Percentiles rank a stretch among this genome's conserved stretches.
phyloP scores from a whole-genome alignment of 2,888 invertebrate genomes.

The Dromius quadrimaculatus region DNA sequence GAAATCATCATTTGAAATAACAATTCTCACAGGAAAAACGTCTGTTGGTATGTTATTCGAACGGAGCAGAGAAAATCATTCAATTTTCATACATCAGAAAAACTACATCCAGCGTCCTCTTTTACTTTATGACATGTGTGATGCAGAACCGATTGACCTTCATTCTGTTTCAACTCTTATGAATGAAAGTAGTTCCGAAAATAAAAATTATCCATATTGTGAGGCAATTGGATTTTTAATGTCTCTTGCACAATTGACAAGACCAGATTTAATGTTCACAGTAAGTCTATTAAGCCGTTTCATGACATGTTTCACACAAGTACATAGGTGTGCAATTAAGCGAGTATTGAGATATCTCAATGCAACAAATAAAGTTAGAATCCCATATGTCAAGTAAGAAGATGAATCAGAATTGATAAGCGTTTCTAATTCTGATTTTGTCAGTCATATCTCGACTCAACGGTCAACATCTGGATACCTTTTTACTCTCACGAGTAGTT shows the following conservation, averaged over 20 bases:
- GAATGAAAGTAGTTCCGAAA: not conserved
- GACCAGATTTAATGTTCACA: not conserved
- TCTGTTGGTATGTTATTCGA: conserved; percentile 54
- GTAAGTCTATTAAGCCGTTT: not conserved
- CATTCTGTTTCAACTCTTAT: not conserved
- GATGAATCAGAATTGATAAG: not conserved
- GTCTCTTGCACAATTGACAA: not conserved
- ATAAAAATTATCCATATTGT: not conserved
- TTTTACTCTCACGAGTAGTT: conserved; percentile 54
- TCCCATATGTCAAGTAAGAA: not conserved
- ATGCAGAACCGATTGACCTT: not conserved
- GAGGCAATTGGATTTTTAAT: not conserved
- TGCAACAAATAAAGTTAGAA: not conserved
- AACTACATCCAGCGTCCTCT: not conserved
- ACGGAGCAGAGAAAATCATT: not conserved
- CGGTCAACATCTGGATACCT: conserved; percentile 53
- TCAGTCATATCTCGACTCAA: not conserved
- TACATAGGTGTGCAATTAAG: not conserved
- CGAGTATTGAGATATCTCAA: not conserved
- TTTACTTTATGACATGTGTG: not conserved
- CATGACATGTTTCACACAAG: not conserved
- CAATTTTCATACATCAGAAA: not conserved
- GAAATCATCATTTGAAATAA: conserved; percentile 48
- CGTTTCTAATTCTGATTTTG: not conserved
- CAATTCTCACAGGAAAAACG: conserved; percentile 19